Evolutionary conservation across 2,113 vertebrate genomes (phyloP).

Genomic region (Psettodes erumei): DNA sequence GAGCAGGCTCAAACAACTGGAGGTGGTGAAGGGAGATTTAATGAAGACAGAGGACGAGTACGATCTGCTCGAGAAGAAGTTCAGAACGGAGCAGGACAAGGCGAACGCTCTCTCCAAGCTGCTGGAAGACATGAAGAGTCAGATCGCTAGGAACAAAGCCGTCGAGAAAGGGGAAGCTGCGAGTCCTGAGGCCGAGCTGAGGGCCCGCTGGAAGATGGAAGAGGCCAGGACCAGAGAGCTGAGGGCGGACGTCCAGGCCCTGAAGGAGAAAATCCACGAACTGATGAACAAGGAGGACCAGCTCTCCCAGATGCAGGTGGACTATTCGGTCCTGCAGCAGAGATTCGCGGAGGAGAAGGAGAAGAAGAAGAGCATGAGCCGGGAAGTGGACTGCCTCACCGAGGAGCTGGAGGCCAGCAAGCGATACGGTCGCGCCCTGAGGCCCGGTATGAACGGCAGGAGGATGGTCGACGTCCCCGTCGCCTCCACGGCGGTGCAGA

Average conservation of each 20-base stretch:
- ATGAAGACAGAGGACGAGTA: slow-evolving; percentile 98
- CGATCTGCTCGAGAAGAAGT: slow-evolving; percentile 93
- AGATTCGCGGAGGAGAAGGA: slow-evolving; percentile 90
- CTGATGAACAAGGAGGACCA: slow-evolving; percentile 98
- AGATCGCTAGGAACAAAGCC: slow-evolving; percentile 92
- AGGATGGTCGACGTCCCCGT: slow-evolving; percentile 91
- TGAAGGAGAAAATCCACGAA: slow-evolving; percentile 98
- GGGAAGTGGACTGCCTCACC: slow-evolving; percentile 87
- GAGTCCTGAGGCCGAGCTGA: slow-evolving; percentile 90
- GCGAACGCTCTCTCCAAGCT: slow-evolving; percentile 90
- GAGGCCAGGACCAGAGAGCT: slow-evolving; percentile 90
- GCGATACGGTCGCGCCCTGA: slow-evolving; percentile 89
- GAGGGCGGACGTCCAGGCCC: slow-evolving; percentile 89
- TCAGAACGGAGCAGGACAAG: slow-evolving; percentile 93
- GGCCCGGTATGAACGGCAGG: slow-evolving; percentile 89
- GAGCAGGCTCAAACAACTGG: slow-evolving; percentile 90
- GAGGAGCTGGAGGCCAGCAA: slow-evolving; percentile 91
- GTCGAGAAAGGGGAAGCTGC: slow-evolving; percentile 91
- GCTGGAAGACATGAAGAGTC: slow-evolving; percentile 91
- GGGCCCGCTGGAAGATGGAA: slow-evolving; percentile 88
- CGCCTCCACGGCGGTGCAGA: slow-evolving; percentile 91
- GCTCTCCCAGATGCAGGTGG: slow-evolving; percentile 92
- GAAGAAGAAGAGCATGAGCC: slow-evolving; percentile 88
- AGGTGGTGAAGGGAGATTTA: slow-evolving; percentile 94
- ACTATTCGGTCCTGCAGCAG: slow-evolving; percentile 91